Evolutionary conservation across 2,888 invertebrate genomes (phyloP), one percentile per base, ranked within the genome.

Genomic region (Chrysina gloriosa): DNA sequence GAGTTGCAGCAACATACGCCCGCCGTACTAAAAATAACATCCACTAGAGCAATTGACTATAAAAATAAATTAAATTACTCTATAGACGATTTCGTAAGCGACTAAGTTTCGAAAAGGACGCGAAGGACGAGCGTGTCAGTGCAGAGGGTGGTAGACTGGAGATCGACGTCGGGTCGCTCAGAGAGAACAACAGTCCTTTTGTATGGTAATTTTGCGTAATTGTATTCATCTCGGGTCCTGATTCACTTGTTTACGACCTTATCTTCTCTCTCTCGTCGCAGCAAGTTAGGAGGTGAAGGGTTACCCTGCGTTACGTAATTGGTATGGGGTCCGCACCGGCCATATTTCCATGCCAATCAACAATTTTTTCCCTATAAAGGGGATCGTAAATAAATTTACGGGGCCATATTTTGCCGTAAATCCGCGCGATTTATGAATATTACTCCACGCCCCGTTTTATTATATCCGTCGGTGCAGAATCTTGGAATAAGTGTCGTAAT

Each of bases 61-160:
- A 58, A 58, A 58, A 58, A 39, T 58, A 58, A 58, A 58, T 58
- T 58, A 58, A 58, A 58, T 58, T 58, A 58, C 58, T 39, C 58
- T 39, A 58, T 58, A 58, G 58, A 58, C 58, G 58, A 58, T 58
- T 58, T 36, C 58, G 58, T 39, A 39, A 39, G 39, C 58, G 58
- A 39, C 42, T 58, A 11, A 54, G 31, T 34, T 31, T 54, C 19
- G 39, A 31, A 39, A 39, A 31, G 52, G 52, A 29, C 52, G 52
- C 31, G 19, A 19, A 48, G 27, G 52, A 19, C 31, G 29, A 25
- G n/a, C n/a, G n/a, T n/a, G n/a, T n/a, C n/a, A n/a, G n/a, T n/a
- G n/a, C n/a, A n/a, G n/a, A n/a, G n/a, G n/a, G n/a, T n/a, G n/a
- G n/a, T n/a, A n/a, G n/a, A n/a, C 21, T 45, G 2, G n/a, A 21